phyloP scores from a whole-genome alignment of 2,113 vertebrate species.

The Mobula hypostoma region DNA sequence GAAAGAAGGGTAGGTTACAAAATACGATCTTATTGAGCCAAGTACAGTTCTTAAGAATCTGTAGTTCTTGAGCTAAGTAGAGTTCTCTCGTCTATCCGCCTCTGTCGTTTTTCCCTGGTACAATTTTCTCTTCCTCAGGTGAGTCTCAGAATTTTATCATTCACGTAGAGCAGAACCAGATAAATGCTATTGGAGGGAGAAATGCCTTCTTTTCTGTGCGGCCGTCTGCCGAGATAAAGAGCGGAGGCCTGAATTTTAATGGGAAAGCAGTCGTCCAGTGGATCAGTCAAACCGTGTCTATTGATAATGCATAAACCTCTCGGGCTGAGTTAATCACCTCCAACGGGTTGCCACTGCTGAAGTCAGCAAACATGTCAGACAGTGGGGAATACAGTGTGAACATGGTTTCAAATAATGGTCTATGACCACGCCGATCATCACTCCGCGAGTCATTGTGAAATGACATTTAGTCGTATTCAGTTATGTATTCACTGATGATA shows the following conservation, averaged over 20 bases:
- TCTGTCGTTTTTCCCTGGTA: not conserved
- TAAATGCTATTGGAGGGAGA: not conserved
- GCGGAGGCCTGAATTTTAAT: not conserved
- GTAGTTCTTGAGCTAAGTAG: too few species aligned
- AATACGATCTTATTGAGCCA: not conserved
- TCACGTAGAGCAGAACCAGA: not conserved
- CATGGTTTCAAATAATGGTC: not conserved
- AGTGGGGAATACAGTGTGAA: not conserved
- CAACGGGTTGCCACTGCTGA: not conserved
- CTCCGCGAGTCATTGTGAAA: not conserved
- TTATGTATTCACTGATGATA: too few species aligned
- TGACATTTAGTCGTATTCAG: too few species aligned
- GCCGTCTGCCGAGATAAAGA: not conserved
- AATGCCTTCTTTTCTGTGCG: not conserved
- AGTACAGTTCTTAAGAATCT: not conserved
- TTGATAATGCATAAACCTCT: not conserved
- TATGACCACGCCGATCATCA: not conserved
- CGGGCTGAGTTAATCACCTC: not conserved
- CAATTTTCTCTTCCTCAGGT: not conserved
- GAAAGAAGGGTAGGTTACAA: not conserved
- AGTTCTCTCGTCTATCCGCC: not conserved
- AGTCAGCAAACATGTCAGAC: not conserved
- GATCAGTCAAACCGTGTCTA: fast-evolving
- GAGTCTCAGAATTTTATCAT: not conserved
- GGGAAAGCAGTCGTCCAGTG: not conserved